These are phyloP conservation scores for Oeneis ivallda DNA, from an alignment of 2,888 invertebrate species.

Conservation along the genomic window DNA sequence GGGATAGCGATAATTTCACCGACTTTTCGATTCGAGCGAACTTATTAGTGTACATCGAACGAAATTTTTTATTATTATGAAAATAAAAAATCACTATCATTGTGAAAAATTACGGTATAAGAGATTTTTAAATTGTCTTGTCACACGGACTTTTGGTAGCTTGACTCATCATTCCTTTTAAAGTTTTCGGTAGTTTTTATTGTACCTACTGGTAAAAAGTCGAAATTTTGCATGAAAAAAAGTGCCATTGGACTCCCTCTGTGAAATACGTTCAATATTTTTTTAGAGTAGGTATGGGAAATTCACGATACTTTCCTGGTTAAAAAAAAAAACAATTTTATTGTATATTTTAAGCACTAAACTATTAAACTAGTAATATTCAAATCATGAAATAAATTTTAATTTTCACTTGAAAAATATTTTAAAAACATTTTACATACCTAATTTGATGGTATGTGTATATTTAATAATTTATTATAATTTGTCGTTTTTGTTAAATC, in stretches of 20 bases:
- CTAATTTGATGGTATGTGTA: neutral
- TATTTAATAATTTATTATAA: too few species aligned
- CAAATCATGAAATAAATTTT: neutral
- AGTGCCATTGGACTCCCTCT: constrained; percentile 2
- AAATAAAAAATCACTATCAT: constrained; percentile 1
- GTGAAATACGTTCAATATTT: neutral
- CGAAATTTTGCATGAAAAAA: neutral
- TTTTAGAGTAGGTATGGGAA: neutral
- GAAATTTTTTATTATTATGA: constrained; percentile 17
- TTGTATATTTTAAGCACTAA: neutral
- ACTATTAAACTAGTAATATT: neutral
- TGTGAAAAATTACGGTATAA: constrained; percentile 3
- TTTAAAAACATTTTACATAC: neutral
- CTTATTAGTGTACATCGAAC: constrained; percentile 34
- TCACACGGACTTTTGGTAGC: constrained; percentile 1
- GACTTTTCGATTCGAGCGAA: constrained; percentile 32
- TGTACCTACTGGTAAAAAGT: neutral
- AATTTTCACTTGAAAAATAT: neutral
- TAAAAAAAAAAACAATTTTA: too few species aligned
- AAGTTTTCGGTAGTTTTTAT: neutral
- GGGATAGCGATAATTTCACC: constrained; percentile 20
- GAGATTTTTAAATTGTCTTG: neutral
- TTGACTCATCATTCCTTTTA: neutral
- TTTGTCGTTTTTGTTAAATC: too few species aligned
- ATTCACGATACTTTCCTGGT: neutral